These are phyloP conservation scores for Hyphantria cunea DNA, from an alignment of 1,140 invertebrate genomes.

Conservation along the genomic window DNA sequence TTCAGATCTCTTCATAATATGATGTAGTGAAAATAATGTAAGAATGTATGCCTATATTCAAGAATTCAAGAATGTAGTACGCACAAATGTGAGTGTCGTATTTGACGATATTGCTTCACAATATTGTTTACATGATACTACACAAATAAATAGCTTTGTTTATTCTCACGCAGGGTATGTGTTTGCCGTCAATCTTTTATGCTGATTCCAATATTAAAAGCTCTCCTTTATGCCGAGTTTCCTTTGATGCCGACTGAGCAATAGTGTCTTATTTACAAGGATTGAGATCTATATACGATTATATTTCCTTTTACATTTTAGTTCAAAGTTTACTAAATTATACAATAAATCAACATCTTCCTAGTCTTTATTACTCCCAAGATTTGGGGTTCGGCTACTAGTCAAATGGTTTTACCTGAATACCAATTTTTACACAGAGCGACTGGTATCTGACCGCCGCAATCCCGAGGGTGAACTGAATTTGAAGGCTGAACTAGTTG, in stretches of 20 bases:
- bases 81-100: neutral
- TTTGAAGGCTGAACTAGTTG: too few species aligned
- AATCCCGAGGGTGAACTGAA: too few species aligned
- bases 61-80: neutral
- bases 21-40: too few species aligned
- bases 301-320: neutral
- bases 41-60: neutral
- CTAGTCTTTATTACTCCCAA: too few species aligned
- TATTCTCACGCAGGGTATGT: conserved; percentile 14
- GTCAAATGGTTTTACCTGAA: too few species aligned
- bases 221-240: conserved; percentile 17
- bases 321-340: neutral
- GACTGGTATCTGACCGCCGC: too few species aligned
- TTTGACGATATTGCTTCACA: conserved; percentile 8
- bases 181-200: conserved; percentile 31
- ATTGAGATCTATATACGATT: conserved; percentile 4
- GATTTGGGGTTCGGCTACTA: too few species aligned
- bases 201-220: conserved; percentile 31
- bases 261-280: conserved; percentile 21
- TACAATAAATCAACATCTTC: too few species aligned
- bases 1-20: too few species aligned
- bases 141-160: conserved; percentile 17
- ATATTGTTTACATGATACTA: conserved; percentile 14
- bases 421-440: too few species aligned
- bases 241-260: conserved; percentile 8